These are phyloP conservation scores for Rhynchomys soricoides DNA, from an alignment of 2,113 vertebrate genomes.

Conservation along the genomic window DNA sequence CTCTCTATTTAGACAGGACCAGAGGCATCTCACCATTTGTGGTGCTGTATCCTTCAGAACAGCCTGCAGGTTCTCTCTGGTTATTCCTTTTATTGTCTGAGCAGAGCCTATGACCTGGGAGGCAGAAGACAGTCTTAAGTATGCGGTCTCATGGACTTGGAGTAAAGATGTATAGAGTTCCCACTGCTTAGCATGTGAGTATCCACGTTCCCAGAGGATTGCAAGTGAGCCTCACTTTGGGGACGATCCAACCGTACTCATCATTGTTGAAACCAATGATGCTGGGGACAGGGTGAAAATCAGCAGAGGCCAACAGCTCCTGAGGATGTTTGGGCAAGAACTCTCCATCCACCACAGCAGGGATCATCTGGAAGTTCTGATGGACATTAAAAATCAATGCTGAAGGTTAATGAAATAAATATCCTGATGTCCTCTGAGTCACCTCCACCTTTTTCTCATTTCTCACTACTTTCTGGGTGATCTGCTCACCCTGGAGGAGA, in stretches of 20 bases:
- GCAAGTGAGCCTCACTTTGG: neutral
- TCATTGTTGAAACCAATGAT: constrained; percentile 86
- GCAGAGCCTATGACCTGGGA: constrained; percentile 49
- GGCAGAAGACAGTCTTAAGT: neutral
- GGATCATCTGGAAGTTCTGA: neutral
- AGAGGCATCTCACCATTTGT: constrained; percentile 8
- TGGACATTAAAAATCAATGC: neutral
- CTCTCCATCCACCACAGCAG: constrained; percentile 82
- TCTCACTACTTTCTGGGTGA: neutral
- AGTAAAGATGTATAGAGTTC: neutral
- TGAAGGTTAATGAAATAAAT: neutral
- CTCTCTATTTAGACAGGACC: neutral
- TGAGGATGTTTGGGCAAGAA: constrained; percentile 85
- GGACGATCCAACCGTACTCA: neutral
- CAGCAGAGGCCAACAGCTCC: neutral
- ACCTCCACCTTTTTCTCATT: neutral
- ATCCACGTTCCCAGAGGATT: neutral
- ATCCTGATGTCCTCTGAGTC: neutral
- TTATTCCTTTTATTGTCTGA: constrained; percentile 58
- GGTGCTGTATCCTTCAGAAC: neutral
- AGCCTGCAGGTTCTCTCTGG: constrained; percentile 58
- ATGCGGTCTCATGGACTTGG: neutral
- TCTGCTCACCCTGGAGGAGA: neutral
- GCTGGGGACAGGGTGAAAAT: constrained; percentile 73
- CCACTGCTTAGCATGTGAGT: neutral